These are phyloP conservation scores for Cheilosia vulpina DNA, from an alignment of 2,888 invertebrate genomes.

Conservation along the genomic window DNA sequence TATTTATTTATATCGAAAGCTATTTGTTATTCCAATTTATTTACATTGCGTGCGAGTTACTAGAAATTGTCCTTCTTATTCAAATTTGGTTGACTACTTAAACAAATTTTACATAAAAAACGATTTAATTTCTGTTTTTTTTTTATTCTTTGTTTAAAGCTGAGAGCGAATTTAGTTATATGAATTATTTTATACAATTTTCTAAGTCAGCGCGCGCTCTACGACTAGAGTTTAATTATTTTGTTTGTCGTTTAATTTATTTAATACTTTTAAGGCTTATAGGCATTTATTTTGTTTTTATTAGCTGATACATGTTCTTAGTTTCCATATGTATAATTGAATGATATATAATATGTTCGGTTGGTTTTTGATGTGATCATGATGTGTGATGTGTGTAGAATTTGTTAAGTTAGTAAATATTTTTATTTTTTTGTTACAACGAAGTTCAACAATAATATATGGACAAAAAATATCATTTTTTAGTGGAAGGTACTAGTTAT, in stretches of 20 bases:
- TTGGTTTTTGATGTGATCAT: too few relatives aligned
- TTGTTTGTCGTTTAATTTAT: neutral
- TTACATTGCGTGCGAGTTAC: slow-evolving; percentile 62
- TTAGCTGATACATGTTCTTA: slow-evolving; percentile 41
- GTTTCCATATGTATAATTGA: slow-evolving; percentile 63
- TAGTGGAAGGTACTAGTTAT: slow-evolving; percentile 22
- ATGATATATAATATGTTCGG: slow-evolving; percentile 37
- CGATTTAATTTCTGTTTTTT: neutral
- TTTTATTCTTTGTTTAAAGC: slow-evolving; percentile 22
- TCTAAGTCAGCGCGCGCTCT: slow-evolving; percentile 27
- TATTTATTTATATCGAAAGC: slow-evolving; percentile 66
- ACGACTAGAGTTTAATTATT: slow-evolving; percentile 10
- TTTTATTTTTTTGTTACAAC: slow-evolving; percentile 15
- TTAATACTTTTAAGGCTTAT: slow-evolving; percentile 73
- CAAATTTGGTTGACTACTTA: slow-evolving; percentile 12
- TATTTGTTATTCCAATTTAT: slow-evolving; percentile 40
- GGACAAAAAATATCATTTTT: slow-evolving; percentile 40
- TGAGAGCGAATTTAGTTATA: slow-evolving; percentile 27
- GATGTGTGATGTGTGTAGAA: slow-evolving; percentile 38
- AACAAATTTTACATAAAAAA: neutral
- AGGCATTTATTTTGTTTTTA: slow-evolving; percentile 49
- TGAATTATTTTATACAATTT: slow-evolving; percentile 31
- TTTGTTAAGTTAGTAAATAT: slow-evolving; percentile 25
- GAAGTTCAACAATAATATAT: slow-evolving; percentile 51
- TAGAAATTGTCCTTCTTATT: slow-evolving; percentile 4